Evolutionary conservation across 2,888 invertebrate species (phyloP), one percentile per base, ranked within the genome.

Genomic region (Tipula unca): DNA sequence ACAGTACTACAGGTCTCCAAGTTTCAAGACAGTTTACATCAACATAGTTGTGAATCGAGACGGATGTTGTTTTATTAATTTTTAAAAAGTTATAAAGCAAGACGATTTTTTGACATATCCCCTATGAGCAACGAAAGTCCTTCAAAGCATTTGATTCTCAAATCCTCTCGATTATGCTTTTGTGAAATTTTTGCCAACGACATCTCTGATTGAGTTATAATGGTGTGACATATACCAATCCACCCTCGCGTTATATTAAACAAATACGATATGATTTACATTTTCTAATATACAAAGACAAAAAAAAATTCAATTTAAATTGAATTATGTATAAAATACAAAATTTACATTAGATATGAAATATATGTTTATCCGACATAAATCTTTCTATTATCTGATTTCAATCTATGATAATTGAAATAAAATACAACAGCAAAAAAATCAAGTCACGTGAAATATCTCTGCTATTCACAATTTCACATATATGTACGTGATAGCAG

Each of bases 341-440:
- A 69, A 25, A 69, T 69, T 25, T 25, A 25, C 25, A 25, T 69
- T 13, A 54, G 4, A 54, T 8, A 54, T 54, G 17, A 25, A 69
- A 48, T 48, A 17, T 10, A 69, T 69, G 25, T 25, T 69, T 69
- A 69, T 69, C 20, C 69, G 1, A 69, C 69, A 69, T 69, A 69
- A 69, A 69, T 69, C 69, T 69, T 69, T 69, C 69, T 69, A 69
- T 69, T 69, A 69, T 69, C 25, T 69, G 69, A 69, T 69, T 69
- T 69, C 69, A 69, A 69, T 69, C 69, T 69, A 20, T 20, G 25
- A 69, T 69, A 69, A 69, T 69, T 69, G 69, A 69, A 69, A 69
- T 69, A 69, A 25, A n/a, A n/a, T n/a, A n/a, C n/a, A n/a, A n/a
- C n/a, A n/a, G n/a, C n/a, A n/a, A n/a, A 69, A 69, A 25, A 69